phyloP scores from a whole-genome alignment of 2,113 vertebrate genomes.

The Platycercus adscitus region DNA sequence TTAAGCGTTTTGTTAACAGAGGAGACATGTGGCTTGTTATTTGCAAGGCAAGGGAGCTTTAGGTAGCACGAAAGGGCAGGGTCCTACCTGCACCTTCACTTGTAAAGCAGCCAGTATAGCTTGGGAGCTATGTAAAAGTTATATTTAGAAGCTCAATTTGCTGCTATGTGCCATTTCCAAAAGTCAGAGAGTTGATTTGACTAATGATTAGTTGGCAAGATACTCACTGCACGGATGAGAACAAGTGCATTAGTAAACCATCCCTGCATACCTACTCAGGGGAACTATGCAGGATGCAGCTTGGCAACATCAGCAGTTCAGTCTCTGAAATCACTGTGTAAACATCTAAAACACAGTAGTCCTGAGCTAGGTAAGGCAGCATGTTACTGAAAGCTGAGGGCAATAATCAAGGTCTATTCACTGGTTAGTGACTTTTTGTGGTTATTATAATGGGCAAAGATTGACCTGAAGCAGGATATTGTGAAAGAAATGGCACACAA shows the following conservation, averaged over 20 bases:
- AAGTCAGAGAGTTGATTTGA: constrained; percentile 47
- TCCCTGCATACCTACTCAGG: neutral
- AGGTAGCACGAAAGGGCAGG: neutral
- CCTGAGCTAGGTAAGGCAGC: neutral
- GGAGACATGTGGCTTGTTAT: neutral
- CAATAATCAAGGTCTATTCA: neutral
- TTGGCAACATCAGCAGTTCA: fast-evolving
- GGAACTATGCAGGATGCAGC: neutral
- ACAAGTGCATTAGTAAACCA: constrained; percentile 10
- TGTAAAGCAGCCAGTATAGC: neutral
- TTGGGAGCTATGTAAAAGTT: neutral
- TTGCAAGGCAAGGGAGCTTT: neutral
- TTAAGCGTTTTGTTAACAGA: neutral
- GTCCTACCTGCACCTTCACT: neutral
- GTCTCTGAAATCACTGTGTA: neutral
- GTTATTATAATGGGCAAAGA: neutral
- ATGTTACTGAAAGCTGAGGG: neutral
- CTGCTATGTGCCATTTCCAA: neutral
- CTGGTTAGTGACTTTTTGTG: neutral
- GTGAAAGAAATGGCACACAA: neutral
- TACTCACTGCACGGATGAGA: neutral
- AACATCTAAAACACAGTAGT: neutral
- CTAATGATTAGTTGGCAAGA: constrained; percentile 39
- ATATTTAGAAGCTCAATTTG: constrained; percentile 31
- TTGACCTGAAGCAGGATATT: constrained; percentile 20